Evolutionary conservation across 2,113 vertebrate genomes (phyloP).

Genomic region (Hippotragus niger): DNA sequence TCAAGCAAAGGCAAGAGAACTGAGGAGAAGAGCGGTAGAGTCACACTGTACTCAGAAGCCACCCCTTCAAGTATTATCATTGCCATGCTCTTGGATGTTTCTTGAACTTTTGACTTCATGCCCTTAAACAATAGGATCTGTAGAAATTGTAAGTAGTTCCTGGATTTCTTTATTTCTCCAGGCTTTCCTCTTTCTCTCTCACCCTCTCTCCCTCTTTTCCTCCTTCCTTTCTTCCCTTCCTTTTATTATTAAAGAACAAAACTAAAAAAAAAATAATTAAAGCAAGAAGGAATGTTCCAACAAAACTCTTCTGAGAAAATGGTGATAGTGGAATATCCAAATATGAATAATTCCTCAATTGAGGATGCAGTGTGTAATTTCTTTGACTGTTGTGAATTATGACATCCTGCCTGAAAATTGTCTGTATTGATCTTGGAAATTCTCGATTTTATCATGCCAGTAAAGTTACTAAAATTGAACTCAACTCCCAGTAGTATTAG

Average conservation of each 20-base stretch:
- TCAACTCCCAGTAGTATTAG: background rate
- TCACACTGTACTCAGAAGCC: background rate
- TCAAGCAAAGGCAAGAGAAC: background rate
- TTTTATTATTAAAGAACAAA: background rate
- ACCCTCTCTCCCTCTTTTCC: background rate
- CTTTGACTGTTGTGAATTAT: background rate
- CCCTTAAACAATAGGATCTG: background rate
- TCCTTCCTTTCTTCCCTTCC: background rate
- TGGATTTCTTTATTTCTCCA: background rate
- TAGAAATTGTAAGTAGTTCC: background rate
- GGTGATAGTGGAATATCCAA: background rate
- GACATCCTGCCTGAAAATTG: background rate
- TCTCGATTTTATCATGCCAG: background rate
- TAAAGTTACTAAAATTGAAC: conserved; percentile 13
- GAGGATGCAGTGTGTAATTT: background rate
- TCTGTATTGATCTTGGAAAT: background rate
- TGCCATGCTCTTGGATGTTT: background rate
- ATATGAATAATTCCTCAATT: background rate
- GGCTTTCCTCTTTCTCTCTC: background rate
- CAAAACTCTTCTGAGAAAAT: background rate
- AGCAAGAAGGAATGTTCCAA: background rate
- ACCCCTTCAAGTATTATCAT: background rate
- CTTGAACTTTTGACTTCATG: background rate
- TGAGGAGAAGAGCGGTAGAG: background rate
- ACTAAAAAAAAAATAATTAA: background rate